These are phyloP conservation scores for Chondrosia reniformis DNA, from an alignment of 37 sponge, comb jelly and placozoan genomes.

Conservation along the genomic window DNA sequence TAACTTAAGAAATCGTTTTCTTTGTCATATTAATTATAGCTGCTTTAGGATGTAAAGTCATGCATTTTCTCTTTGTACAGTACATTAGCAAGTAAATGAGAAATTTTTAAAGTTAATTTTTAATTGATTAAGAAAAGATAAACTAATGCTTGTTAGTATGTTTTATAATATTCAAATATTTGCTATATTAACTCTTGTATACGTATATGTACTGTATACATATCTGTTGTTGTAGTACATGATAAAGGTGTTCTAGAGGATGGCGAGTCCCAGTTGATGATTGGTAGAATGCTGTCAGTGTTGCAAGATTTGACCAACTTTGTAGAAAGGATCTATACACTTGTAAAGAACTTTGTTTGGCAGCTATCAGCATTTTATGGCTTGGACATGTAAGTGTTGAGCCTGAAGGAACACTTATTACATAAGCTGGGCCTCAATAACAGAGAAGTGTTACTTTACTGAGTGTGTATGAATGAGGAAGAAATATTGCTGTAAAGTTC, in stretches of 20 bases:
- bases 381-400: not conserved
- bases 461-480: too few relatives aligned
- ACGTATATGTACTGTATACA: not conserved
- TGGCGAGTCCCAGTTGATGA: conserved; percentile 92
- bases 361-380: conserved; percentile 69
- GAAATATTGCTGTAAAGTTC: too few relatives aligned
- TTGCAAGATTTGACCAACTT: conserved; percentile 84
- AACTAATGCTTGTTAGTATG: too few relatives aligned
- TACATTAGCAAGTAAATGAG: too few relatives aligned
- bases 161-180: too few relatives aligned
- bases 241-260: conserved; percentile 51
- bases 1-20: too few relatives aligned
- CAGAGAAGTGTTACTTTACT: too few relatives aligned
- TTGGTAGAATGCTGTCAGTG: conserved; percentile 77
- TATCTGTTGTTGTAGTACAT: not conserved
- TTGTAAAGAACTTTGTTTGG: conserved; percentile 68
- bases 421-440: not conserved
- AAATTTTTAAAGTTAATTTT: too few relatives aligned
- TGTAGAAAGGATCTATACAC: conserved; percentile 66
- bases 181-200: not conserved
- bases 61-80: too few relatives aligned
- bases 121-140: too few relatives aligned
- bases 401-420: not conserved
- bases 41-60: too few relatives aligned
- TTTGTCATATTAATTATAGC: too few relatives aligned